Conservation (phyloP, 2,888 invertebrate species). For the Tetranychus piercei region DNA sequence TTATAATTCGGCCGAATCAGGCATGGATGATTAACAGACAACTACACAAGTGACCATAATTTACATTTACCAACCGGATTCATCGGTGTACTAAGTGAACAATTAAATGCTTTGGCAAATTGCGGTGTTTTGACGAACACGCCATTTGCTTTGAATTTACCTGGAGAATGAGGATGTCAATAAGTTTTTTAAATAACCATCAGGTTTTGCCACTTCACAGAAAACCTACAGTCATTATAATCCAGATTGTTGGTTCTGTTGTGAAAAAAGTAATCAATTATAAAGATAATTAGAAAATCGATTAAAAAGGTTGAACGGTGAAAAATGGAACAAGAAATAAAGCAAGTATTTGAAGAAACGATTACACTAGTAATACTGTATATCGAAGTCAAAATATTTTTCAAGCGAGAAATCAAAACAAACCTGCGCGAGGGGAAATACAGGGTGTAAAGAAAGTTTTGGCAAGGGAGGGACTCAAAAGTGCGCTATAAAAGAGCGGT, state of each 20-base stretch:
- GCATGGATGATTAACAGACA: too few species aligned
- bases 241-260: background rate
- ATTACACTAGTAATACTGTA: too few species aligned
- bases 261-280: background rate
- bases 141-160: constrained; percentile 18
- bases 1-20: too few species aligned
- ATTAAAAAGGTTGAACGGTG: background rate
- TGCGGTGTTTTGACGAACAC: constrained; percentile 23
- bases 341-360: too few species aligned
- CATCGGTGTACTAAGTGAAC: constrained; percentile 25
- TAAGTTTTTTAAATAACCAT: constrained; percentile 16
- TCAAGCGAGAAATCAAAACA: too few species aligned
- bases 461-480: too few species aligned
- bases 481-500: too few species aligned
- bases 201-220: constrained; percentile 20
- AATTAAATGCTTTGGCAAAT: constrained; percentile 25
- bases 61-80: constrained; percentile 26
- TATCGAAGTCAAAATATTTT: too few species aligned
- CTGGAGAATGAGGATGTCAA: constrained; percentile 20
- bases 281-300: background rate
- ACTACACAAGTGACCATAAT: constrained; percentile 21
- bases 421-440: too few species aligned
- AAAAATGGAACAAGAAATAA: too few species aligned
- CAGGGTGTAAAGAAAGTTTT: too few species aligned
- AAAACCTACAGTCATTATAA: background rate